phyloP scores from a whole-genome alignment of 2,888 invertebrate genomes.

The Coleophora deauratella region DNA sequence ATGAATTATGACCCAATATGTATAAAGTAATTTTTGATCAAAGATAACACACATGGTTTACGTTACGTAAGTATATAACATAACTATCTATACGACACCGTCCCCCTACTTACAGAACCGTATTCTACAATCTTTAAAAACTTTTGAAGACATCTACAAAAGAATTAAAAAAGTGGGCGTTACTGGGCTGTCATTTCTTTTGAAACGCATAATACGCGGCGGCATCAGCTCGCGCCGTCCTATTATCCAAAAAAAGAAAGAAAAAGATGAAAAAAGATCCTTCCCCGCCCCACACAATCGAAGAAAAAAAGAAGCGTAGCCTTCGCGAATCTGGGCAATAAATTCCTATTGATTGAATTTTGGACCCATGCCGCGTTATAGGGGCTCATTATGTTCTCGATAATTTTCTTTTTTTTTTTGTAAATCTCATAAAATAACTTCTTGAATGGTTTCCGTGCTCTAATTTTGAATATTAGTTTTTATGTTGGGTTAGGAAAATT shows the following conservation, averaged over 20 bases:
- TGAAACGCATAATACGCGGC: constrained; percentile 48
- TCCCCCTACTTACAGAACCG: constrained; percentile 15
- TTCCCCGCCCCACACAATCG: constrained; percentile 33
- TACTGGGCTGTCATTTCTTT: constrained; percentile 62
- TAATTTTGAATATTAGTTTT: constrained; percentile 15
- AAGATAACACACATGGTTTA: too few species aligned
- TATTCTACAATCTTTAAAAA: constrained; percentile 69
- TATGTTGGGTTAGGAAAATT: constrained; percentile 10
- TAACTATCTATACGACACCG: too few species aligned
- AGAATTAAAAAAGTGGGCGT: constrained; percentile 70
- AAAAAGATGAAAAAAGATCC: constrained; percentile 24
- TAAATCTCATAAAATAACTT: constrained; percentile 3
- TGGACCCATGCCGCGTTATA: constrained; percentile 69
- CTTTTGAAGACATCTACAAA: constrained; percentile 53
- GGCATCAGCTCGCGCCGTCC: constrained; percentile 54
- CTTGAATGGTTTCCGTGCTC: neutral
- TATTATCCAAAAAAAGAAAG: constrained; percentile 42
- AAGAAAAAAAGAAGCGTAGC: constrained; percentile 55
- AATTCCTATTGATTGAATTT: constrained; percentile 71
- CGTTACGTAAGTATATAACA: too few species aligned
- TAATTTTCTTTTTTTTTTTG: constrained; percentile 39
- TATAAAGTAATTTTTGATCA: too few species aligned
- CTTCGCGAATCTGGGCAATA: constrained; percentile 70
- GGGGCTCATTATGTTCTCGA: constrained; percentile 65
- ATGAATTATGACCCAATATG: too few species aligned